Percentiles rank a stretch among this genome's conserved stretches.
phyloP scores from a whole-genome alignment of 2,797 vertebrate species.

The Gobionotothen gibberifrons region DNA sequence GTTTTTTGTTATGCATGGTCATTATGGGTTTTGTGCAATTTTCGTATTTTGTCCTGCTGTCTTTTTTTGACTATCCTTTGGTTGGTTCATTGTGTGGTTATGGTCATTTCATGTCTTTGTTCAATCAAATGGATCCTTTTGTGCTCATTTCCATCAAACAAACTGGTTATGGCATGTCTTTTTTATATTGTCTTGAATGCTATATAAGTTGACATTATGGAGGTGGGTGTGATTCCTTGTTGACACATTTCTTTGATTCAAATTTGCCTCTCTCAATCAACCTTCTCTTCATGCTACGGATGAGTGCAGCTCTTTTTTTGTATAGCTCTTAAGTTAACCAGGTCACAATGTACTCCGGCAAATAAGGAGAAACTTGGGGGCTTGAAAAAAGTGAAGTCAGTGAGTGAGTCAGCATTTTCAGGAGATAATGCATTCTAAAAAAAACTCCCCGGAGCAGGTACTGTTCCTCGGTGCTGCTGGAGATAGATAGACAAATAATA shows the following conservation, averaged over 20 bases:
- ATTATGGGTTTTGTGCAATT: constrained; percentile 50
- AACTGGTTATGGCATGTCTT: constrained; percentile 24
- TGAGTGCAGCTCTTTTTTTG: constrained; percentile 11
- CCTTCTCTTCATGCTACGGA: background rate
- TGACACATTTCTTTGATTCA: constrained; percentile 6
- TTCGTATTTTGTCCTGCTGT: constrained; percentile 41
- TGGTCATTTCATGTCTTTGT: constrained; percentile 64
- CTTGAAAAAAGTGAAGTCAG: constrained; percentile 27
- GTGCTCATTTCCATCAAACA: constrained; percentile 40
- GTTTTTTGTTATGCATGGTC: constrained; percentile 64
- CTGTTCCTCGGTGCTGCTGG: constrained; percentile 29
- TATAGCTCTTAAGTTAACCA: constrained; percentile 28
- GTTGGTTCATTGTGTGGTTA: constrained; percentile 66
- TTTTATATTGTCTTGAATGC: constrained; percentile 25
- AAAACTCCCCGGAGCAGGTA: constrained; percentile 42
- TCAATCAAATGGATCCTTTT: constrained; percentile 26
- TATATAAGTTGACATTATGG: constrained; percentile 9
- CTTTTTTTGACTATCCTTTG: constrained; percentile 53
- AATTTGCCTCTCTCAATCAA: constrained; percentile 18
- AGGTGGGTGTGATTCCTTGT: constrained; percentile 26
- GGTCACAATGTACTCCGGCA: constrained; percentile 50
- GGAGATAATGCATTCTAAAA: constrained; percentile 58
- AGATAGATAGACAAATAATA: constrained; percentile 26
- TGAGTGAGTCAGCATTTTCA: constrained; percentile 65
- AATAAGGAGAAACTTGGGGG: constrained; percentile 24